phyloP scores from a whole-genome alignment of 2,113 vertebrate genomes.

The Paracyprichromis sp. region DNA sequence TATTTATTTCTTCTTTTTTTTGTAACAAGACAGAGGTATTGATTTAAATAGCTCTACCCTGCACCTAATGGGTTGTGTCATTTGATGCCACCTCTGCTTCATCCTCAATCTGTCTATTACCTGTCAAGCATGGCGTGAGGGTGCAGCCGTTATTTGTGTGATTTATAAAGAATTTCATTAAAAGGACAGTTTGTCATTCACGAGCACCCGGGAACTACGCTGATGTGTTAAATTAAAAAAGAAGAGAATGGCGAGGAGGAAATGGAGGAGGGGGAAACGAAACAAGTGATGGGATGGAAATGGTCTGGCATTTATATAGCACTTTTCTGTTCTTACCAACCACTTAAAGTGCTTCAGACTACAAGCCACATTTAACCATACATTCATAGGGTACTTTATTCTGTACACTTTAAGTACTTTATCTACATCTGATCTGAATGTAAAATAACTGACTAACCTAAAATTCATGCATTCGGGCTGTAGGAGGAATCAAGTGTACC shows the following conservation, averaged over 20 bases:
- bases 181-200: slow-evolving; percentile 72
- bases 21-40: slow-evolving; percentile 42
- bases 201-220: slow-evolving; percentile 17
- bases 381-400: neutral
- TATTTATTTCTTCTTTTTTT: neutral
- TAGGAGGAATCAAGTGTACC: neutral
- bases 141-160: slow-evolving; percentile 64
- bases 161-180: slow-evolving; percentile 79
- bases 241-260: neutral
- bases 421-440: neutral
- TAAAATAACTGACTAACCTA: neutral
- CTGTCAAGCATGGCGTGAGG: slow-evolving; percentile 63
- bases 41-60: slow-evolving; percentile 65
- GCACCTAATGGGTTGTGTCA: slow-evolving; percentile 64
- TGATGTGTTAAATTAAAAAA: neutral
- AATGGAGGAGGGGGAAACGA: neutral
- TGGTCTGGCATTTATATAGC: neutral
- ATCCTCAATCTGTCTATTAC: slow-evolving; percentile 76
- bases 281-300: neutral
- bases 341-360: neutral
- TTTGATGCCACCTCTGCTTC: slow-evolving; percentile 60
- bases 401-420: neutral
- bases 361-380: neutral
- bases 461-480: fast-evolving
- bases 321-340: neutral